Evolutionary conservation across 2,797 vertebrate genomes (phyloP).

Genomic region (Microctenopoma steveboyesi): DNA sequence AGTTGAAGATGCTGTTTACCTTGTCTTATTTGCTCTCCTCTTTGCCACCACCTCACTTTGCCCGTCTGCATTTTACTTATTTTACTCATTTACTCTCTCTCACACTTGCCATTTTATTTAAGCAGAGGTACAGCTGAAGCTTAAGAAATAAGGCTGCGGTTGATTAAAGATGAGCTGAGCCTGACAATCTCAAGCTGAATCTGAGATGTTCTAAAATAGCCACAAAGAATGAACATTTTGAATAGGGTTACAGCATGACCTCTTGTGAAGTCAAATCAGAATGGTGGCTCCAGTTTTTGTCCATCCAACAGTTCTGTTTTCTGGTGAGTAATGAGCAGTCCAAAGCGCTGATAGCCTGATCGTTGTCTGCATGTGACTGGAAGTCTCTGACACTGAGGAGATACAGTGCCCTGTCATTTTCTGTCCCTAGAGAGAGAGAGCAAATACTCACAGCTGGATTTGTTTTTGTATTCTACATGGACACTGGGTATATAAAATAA

Average conservation of each 20-base stretch:
- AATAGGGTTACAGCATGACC: not conserved
- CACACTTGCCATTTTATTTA: not conserved
- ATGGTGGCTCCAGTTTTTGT: not conserved
- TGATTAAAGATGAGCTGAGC: constrained; percentile 13
- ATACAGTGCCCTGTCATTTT: not conserved
- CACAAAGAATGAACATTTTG: not conserved
- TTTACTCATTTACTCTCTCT: not conserved
- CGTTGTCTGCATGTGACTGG: constrained; percentile 1
- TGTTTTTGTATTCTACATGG: constrained; percentile 34
- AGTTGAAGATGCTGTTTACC: constrained; percentile 36
- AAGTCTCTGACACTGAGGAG: constrained; percentile 11
- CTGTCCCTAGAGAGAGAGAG: constrained; percentile 28
- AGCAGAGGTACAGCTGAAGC: constrained; percentile 9
- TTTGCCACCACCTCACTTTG: constrained; percentile 15
- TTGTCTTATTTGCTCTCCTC: constrained; percentile 22
- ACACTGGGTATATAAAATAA: constrained; percentile 13
- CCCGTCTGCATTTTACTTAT: constrained; percentile 12
- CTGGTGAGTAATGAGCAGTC: constrained; percentile 9
- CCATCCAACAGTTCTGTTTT: not conserved
- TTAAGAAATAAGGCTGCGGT: constrained; percentile 3
- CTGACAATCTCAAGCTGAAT: not conserved
- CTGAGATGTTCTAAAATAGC: not conserved
- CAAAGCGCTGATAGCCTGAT: not conserved
- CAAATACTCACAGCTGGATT: constrained; percentile 33
- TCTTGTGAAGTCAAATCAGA: not conserved